Evolutionary conservation across 2,113 vertebrate species (phyloP).

Genomic region (Ammodytes dubius): DNA sequence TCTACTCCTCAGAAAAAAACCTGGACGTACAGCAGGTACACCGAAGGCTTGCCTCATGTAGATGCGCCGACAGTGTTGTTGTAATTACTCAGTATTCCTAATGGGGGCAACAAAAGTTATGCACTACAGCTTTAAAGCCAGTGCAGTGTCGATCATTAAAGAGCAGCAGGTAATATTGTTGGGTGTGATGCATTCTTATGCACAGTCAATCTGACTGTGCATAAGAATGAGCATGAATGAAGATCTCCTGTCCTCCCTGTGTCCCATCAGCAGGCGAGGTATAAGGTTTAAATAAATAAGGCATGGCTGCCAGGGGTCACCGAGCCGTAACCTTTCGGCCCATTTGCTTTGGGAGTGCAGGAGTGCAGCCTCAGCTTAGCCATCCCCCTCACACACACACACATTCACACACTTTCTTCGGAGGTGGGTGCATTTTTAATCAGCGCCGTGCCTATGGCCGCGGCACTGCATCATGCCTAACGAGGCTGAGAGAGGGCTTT

Average conservation of each 20-base stretch:
- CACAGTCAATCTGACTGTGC: background rate
- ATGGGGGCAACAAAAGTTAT: no score
- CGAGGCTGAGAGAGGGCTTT: slow-evolving; percentile 75
- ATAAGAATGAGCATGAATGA: slow-evolving; percentile 29
- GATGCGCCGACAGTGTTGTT: no score
- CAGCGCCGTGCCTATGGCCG: slow-evolving; percentile 60
- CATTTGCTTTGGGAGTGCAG: slow-evolving; percentile 65
- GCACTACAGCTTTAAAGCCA: background rate
- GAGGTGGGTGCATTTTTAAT: slow-evolving; percentile 78
- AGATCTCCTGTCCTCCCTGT: slow-evolving; percentile 22
- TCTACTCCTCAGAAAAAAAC: no score
- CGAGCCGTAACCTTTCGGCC: slow-evolving; percentile 73
- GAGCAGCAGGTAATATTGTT: background rate
- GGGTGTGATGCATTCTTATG: background rate
- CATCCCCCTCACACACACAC: slow-evolving; percentile 22
- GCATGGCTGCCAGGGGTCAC: slow-evolving; percentile 60
- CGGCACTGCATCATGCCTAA: slow-evolving; percentile 78
- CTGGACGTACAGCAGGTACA: no score
- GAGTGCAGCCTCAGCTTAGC: slow-evolving; percentile 71
- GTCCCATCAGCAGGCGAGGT: slow-evolving; percentile 42
- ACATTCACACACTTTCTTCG: background rate
- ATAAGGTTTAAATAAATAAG: slow-evolving; percentile 76
- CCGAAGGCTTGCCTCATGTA: no score
- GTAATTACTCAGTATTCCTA: no score
- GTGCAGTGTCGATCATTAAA: background rate